phyloP scores from a whole-genome alignment of 1,140 invertebrate genomes.

The Panagrolaimus sp. region DNA sequence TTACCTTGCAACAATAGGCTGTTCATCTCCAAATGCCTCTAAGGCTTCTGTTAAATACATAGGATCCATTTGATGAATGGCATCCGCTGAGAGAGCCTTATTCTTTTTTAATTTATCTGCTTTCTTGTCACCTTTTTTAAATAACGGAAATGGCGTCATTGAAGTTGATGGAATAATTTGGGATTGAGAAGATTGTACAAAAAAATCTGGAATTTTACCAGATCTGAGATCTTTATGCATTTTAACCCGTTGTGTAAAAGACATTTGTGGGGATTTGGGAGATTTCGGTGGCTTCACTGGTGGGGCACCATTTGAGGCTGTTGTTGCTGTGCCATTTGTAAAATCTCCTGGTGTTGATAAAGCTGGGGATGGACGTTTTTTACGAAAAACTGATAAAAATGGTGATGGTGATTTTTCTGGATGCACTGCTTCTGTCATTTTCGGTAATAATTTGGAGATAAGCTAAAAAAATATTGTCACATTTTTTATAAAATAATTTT shows the following conservation, averaged over 20 bases:
- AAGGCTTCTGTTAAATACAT: slow-evolving; percentile 37
- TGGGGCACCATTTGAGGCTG: too few relatives aligned
- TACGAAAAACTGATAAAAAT: too few relatives aligned
- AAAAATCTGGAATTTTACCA: slow-evolving; percentile 32
- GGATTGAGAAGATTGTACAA: not conserved
- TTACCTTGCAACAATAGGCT: slow-evolving; percentile 43
- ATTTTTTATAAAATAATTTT: too few relatives aligned
- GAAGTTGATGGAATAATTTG: not conserved
- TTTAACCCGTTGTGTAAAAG: slow-evolving; percentile 30
- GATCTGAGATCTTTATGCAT: slow-evolving; percentile 34
- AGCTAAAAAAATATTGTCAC: too few relatives aligned
- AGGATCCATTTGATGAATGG: slow-evolving; percentile 37
- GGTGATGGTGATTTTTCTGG: too few relatives aligned
- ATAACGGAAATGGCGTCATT: slow-evolving; percentile 10
- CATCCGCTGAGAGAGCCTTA: slow-evolving; percentile 36
- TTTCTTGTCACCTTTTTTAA: slow-evolving; percentile 15
- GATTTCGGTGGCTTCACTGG: not conserved
- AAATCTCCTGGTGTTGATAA: too few relatives aligned
- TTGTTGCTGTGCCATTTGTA: too few relatives aligned
- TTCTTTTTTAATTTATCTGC: slow-evolving; percentile 19
- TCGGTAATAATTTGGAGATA: too few relatives aligned
- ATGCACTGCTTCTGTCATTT: too few relatives aligned
- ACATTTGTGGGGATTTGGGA: slow-evolving; percentile 8
- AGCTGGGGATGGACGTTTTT: too few relatives aligned
- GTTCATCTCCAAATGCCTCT: slow-evolving; percentile 39